Percentiles rank a stretch among this genome's conserved stretches.
Evolutionary conservation across 2,888 invertebrate genomes (phyloP).

Genomic region (Clitarchus hookeri): DNA sequence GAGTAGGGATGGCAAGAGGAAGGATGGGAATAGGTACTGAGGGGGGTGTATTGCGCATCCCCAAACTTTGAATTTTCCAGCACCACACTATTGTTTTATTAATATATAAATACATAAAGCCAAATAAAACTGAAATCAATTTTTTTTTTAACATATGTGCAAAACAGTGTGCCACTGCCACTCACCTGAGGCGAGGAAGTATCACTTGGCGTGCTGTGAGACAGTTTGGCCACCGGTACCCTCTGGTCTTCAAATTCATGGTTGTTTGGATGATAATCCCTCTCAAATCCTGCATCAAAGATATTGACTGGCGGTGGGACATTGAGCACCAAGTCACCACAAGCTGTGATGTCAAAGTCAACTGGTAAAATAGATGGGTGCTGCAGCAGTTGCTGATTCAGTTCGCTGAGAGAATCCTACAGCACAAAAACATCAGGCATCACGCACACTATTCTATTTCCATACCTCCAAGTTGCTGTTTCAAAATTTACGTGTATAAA

Average conservation of each 20-base stretch:
- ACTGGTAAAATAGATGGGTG: constrained; percentile 92
- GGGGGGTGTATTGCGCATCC: too few relatives aligned
- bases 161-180: not conserved
- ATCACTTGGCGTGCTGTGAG: constrained; percentile 55
- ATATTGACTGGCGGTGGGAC: constrained; percentile 63
- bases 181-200: constrained; percentile 57
- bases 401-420: constrained; percentile 83
- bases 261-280: constrained; percentile 41
- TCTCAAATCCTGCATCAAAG: constrained; percentile 60
- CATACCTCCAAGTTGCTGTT: not conserved
- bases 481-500: not conserved
- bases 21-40: too few relatives aligned
- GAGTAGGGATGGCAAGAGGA: too few relatives aligned
- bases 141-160: not conserved
- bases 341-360: constrained; percentile 89
- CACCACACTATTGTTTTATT: too few relatives aligned
- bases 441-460: not conserved
- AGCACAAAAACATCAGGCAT: not conserved
- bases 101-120: too few relatives aligned
- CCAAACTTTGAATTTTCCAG: too few relatives aligned
- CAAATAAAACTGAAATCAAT: too few relatives aligned
- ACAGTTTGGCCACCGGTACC: constrained; percentile 75
- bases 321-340: constrained; percentile 73
- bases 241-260: constrained; percentile 69
- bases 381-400: constrained; percentile 83